Percentiles rank a stretch among this genome's conserved stretches.
These are phyloP conservation scores for Neosilurus hyrtlii DNA, from an alignment of 2,797 vertebrate species.

Conservation along the genomic window DNA sequence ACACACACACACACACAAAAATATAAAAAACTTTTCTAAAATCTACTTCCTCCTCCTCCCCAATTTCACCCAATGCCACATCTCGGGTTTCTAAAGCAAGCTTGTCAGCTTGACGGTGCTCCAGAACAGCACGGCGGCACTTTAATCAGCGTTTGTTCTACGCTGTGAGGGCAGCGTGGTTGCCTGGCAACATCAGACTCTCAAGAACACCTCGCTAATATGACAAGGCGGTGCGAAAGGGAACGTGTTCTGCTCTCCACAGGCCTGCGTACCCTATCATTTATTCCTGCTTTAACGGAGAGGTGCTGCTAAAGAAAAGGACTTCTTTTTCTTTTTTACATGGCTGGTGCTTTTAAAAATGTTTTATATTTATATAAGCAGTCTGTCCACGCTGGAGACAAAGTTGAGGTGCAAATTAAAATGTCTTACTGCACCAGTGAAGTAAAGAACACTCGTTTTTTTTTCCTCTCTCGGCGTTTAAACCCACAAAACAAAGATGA, in stretches of 20 bases:
- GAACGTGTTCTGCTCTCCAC: conserved; percentile 30
- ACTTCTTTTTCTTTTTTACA: neutral
- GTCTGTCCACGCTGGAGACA: no score
- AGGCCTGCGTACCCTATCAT: conserved; percentile 42
- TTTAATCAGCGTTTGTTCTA: conserved; percentile 57
- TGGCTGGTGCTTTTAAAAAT: neutral
- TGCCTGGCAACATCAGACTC: conserved; percentile 54
- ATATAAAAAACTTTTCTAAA: neutral
- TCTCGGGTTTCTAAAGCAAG: conserved; percentile 33
- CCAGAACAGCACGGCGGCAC: conserved; percentile 53
- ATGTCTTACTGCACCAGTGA: neutral
- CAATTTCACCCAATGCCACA: conserved; percentile 24
- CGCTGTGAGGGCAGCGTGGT: conserved; percentile 46
- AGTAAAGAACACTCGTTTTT: neutral
- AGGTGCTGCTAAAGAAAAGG: neutral
- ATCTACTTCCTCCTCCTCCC: neutral
- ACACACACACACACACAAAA: no score
- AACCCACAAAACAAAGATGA: neutral
- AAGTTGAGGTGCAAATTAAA: conserved; percentile 4
- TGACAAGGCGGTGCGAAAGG: conserved; percentile 40
- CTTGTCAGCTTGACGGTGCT: conserved; percentile 47
- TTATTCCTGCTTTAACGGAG: conserved; percentile 44
- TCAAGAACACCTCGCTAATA: conserved; percentile 48
- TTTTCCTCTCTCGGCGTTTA: neutral
- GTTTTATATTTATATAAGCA: conserved; percentile 9